These are phyloP conservation scores for Ricordea florida DNA, from an alignment of 92 coral and sea anemone genomes.

Conservation along the genomic window DNA sequence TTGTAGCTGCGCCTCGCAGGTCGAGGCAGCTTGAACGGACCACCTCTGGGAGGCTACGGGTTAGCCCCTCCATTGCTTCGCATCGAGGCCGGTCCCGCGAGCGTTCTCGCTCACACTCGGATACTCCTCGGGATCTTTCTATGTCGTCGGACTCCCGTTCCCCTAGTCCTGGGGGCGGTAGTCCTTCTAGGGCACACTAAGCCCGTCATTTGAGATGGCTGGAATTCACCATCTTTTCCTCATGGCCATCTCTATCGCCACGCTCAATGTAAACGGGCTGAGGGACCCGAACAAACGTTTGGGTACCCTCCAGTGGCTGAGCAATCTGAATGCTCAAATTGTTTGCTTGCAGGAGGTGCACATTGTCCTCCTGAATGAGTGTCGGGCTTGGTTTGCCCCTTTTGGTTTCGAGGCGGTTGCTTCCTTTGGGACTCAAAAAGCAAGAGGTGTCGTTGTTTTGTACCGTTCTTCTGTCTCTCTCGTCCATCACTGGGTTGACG, in stretches of 20 bases:
- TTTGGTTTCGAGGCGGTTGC: not conserved
- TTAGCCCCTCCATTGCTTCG: too few species aligned
- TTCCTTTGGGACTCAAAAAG: slow-evolving; percentile 24
- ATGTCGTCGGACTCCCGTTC: too few species aligned
- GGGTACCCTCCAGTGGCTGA: not conserved
- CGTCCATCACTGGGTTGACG: not conserved
- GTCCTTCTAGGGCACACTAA: too few species aligned
- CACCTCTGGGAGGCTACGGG: too few species aligned
- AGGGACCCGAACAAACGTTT: not conserved
- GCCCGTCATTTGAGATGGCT: too few species aligned
- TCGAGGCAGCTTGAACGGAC: too few species aligned
- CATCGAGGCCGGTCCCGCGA: too few species aligned
- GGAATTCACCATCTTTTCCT: too few species aligned
- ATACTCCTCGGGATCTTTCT: too few species aligned
- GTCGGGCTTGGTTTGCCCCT: not conserved
- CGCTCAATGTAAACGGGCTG: not conserved
- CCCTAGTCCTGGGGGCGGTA: too few species aligned
- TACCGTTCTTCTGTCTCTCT: not conserved
- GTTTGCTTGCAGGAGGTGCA: slow-evolving; percentile 26
- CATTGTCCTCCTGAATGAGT: not conserved
- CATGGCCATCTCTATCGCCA: not conserved
- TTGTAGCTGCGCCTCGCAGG: too few species aligned
- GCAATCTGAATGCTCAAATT: not conserved
- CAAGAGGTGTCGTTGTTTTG: slow-evolving; percentile 19
- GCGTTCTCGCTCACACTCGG: too few species aligned